Conservation (phyloP, 2,888 invertebrate species). For the Rhingia rostrata region DNA sequence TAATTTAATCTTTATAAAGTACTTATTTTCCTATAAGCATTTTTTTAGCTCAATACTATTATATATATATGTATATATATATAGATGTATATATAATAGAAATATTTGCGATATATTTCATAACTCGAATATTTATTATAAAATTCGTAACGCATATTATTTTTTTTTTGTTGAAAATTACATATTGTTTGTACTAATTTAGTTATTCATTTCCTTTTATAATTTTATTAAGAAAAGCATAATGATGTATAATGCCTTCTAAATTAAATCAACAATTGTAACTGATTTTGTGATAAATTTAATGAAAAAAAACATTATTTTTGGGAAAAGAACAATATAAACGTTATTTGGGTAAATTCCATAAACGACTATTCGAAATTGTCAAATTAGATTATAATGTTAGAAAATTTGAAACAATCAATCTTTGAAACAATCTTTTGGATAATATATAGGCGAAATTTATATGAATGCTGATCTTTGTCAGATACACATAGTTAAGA, state of each 20-base stretch:
- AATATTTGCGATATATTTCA: conserved; percentile 11
- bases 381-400: conserved; percentile 79
- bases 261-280: conserved; percentile 82
- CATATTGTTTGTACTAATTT: conserved; percentile 33
- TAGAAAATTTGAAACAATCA: conserved; percentile 71
- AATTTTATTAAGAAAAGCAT: conserved; percentile 33
- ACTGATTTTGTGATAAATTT: conserved; percentile 83
- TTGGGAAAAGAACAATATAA: conserved; percentile 79
- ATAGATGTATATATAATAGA: conserved; percentile 1
- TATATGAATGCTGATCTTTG: conserved; percentile 75
- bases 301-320: conserved; percentile 77
- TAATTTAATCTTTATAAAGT: too few relatives aligned
- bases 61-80: too few relatives aligned
- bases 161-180: conserved; percentile 31
- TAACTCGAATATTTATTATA: conserved; percentile 6
- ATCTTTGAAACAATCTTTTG: conserved; percentile 45
- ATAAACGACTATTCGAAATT: conserved; percentile 78
- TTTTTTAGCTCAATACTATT: conserved; percentile 1
- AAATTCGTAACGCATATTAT: conserved; percentile 10
- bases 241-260: conserved; percentile 75
- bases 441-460: conserved; percentile 80
- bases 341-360: conserved; percentile 28
- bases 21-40: too few relatives aligned
- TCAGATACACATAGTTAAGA: conserved; percentile 33
- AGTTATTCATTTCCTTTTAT: conserved; percentile 25